Evolutionary conservation across 2,888 invertebrate genomes (phyloP).

Genomic region (Erannis defoliaria): DNA sequence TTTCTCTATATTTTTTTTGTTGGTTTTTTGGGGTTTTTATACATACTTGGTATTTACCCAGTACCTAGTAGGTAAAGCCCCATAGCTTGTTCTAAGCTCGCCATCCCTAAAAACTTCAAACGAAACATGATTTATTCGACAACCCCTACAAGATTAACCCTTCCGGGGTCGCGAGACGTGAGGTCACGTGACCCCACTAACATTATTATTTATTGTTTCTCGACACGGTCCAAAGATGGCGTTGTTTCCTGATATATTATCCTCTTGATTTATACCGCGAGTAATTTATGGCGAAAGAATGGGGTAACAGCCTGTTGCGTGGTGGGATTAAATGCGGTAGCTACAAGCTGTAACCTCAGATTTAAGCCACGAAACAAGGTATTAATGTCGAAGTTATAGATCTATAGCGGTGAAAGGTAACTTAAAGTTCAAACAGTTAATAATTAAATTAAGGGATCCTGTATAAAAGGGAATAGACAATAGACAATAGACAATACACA

Average conservation of each 20-base stretch:
- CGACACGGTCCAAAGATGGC: constrained; percentile 52
- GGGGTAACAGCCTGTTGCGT: constrained; percentile 33
- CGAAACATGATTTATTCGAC: constrained; percentile 82
- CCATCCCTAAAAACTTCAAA: constrained; percentile 69
- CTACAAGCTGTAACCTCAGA: not conserved
- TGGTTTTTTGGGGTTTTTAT: no score
- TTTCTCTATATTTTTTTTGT: no score
- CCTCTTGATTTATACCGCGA: constrained; percentile 38
- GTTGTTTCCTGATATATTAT: constrained; percentile 19
- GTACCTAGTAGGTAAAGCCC: no score
- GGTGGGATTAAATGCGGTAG: constrained; percentile 19
- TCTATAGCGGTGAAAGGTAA: not conserved
- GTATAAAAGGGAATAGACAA: no score
- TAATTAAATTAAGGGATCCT: not conserved
- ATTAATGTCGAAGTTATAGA: constrained; percentile 4
- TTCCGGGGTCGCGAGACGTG: constrained; percentile 75
- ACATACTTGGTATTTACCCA: no score
- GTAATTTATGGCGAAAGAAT: constrained; percentile 36
- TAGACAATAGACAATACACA: no score
- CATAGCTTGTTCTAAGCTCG: constrained; percentile 16
- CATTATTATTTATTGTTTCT: constrained; percentile 75
- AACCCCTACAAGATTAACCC: constrained; percentile 84
- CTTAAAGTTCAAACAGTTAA: not conserved
- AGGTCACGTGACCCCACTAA: constrained; percentile 64
- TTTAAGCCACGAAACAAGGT: constrained; percentile 7